Conservation (phyloP, 2,888 invertebrate genomes). For the Protophormia terraenovae region DNA sequence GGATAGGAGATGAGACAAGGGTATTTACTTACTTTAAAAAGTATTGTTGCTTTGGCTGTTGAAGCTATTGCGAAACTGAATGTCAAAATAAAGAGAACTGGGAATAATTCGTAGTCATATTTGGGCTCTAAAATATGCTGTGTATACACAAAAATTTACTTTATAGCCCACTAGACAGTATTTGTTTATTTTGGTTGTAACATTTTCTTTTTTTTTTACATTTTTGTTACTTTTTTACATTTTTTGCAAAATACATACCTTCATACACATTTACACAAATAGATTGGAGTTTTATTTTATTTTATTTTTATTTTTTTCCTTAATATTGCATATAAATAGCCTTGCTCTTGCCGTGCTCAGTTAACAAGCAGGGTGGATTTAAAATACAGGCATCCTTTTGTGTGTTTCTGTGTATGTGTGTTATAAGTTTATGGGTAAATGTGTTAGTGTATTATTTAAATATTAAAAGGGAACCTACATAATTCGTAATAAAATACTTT, state of each 20-base stretch:
- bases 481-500: constrained; percentile 4
- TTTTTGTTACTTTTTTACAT: background rate
- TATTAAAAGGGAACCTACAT: background rate
- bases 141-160: constrained; percentile 15
- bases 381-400: background rate
- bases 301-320: background rate
- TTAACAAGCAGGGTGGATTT: background rate
- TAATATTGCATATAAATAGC: constrained; percentile 34
- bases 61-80: background rate
- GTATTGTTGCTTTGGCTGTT: background rate
- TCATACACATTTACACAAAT: background rate
- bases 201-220: background rate
- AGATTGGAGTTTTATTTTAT: background rate
- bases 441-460: background rate
- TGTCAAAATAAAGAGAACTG: constrained; percentile 36
- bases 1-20: background rate
- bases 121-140: constrained; percentile 34
- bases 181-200: background rate
- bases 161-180: constrained; percentile 37
- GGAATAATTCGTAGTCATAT: constrained; percentile 33
- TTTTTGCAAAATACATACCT: background rate
- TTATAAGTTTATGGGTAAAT: background rate
- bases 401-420: background rate
- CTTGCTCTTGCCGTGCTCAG: background rate
- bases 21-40: background rate